Percentiles rank a stretch among this genome's conserved stretches.
These are phyloP conservation scores for Spilogale gracilis DNA, from an alignment of 2,113 vertebrate species.

Conservation along the genomic window DNA sequence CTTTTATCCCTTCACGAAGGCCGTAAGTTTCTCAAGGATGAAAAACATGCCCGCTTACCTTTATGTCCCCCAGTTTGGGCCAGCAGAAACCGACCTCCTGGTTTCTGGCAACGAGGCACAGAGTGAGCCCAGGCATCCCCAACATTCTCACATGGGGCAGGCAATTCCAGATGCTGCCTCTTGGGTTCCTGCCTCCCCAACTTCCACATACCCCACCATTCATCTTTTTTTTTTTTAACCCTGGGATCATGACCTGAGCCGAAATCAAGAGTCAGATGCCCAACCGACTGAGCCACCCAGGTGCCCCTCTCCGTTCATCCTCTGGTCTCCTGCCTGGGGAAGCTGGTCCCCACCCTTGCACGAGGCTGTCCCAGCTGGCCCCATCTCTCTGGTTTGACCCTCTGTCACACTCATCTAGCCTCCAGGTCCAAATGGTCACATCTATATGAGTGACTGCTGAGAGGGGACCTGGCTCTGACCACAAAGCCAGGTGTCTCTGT, in stretches of 20 bases:
- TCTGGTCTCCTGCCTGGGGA: not conserved
- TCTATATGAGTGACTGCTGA: not conserved
- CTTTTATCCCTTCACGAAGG: not conserved
- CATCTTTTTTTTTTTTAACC: not conserved
- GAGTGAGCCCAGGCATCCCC: fast-evolving
- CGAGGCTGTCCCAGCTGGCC: fast-evolving
- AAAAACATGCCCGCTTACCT: not conserved
- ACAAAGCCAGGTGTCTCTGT: not conserved
- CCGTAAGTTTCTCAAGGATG: not conserved
- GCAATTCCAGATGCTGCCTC: too few species aligned
- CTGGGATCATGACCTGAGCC: not conserved
- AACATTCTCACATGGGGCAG: too few species aligned
- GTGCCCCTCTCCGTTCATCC: not conserved
- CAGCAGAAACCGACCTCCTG: not conserved
- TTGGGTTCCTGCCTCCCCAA: not conserved
- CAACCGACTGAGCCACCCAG: not conserved
- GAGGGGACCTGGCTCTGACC: not conserved
- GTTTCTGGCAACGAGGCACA: too few species aligned
- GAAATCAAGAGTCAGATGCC: not conserved
- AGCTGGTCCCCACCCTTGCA: not conserved
- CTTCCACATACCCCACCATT: not conserved
- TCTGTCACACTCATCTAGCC: not conserved
- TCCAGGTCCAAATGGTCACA: fast-evolving
- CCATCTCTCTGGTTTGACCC: not conserved
- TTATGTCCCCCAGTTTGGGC: not conserved